These are phyloP conservation scores for Cataglyphis rosenhaueri DNA, from an alignment of 2,888 invertebrate species.

Conservation along the genomic window DNA sequence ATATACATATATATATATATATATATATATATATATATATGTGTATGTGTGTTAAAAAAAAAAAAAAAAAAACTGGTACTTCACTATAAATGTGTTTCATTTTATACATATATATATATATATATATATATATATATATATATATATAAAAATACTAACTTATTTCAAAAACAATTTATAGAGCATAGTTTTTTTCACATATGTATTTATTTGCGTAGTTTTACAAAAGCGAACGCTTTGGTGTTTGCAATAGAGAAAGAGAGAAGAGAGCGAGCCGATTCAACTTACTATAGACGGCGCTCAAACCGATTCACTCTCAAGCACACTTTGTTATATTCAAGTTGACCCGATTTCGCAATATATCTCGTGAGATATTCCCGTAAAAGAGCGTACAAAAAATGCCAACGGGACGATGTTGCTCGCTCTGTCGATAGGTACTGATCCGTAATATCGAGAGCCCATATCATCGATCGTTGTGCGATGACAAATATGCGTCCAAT, in stretches of 20 bases:
- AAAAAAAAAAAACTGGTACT: not conserved
- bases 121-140: not conserved
- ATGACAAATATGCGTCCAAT: slow-evolving; percentile 40
- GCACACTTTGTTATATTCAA: slow-evolving; percentile 8
- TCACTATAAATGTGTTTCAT: not conserved
- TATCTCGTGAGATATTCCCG: slow-evolving; percentile 63
- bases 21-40: too few species aligned
- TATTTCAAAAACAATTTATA: not conserved
- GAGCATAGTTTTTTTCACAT: not conserved
- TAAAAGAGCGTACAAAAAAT: slow-evolving; percentile 51
- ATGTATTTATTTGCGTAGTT: not conserved
- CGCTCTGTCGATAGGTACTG: slow-evolving; percentile 37
- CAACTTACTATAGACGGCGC: slow-evolving; percentile 45
- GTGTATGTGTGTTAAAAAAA: too few species aligned
- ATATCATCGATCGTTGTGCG: slow-evolving; percentile 37
- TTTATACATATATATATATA: not conserved
- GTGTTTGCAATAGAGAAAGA: not conserved
- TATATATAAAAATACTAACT: not conserved
- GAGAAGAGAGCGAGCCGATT: not conserved
- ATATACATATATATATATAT: not conserved
- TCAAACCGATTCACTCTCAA: slow-evolving; percentile 7
- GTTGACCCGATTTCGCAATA: slow-evolving; percentile 52
- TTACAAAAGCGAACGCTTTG: not conserved
- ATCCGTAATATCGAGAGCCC: slow-evolving; percentile 42
- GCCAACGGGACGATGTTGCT: slow-evolving; percentile 38